Conservation (phyloP, 1,140 invertebrate genomes). For the Diorhabda carinulata region DNA sequence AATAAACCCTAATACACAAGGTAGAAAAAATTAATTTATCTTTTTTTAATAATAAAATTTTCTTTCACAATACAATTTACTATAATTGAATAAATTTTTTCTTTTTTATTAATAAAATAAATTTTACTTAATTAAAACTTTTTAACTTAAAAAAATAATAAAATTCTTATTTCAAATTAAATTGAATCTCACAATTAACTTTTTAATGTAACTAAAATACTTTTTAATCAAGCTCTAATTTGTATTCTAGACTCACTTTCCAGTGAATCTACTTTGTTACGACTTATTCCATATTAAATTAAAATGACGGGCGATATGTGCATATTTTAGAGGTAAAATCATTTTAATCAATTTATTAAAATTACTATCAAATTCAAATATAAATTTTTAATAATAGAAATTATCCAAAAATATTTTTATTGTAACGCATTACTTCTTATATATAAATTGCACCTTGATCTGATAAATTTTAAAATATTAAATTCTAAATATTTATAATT, state of each 20-base stretch:
- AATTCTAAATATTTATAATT: too few relatives aligned
- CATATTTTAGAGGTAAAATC: constrained; percentile 52
- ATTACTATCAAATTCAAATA: constrained; percentile 54
- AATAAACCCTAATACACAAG: too few relatives aligned
- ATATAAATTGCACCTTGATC: constrained; percentile 55
- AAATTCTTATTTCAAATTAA: too few relatives aligned
- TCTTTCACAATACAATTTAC: too few relatives aligned
- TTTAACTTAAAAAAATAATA: too few relatives aligned
- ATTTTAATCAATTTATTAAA: constrained; percentile 46
- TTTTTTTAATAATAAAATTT: too few relatives aligned
- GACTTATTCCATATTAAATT: constrained; percentile 62
- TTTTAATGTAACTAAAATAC: constrained; percentile 53
- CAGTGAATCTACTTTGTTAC: constrained; percentile 69
- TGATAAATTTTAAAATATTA: too few relatives aligned
- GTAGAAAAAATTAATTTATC: too few relatives aligned
- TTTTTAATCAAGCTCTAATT: constrained; percentile 48
- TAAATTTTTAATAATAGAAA: constrained; percentile 43
- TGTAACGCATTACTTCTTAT: constrained; percentile 54
- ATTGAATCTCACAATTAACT: constrained; percentile 48
- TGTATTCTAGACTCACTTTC: constrained; percentile 60
- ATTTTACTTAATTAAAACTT: too few relatives aligned
- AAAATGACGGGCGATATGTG: constrained; percentile 68
- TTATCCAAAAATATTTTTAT: constrained; percentile 46
- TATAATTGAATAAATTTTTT: too few relatives aligned
- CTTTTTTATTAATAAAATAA: too few relatives aligned